Evolutionary conservation across 2,797 vertebrate species (phyloP).

Genomic region (Varecia variegata): DNA sequence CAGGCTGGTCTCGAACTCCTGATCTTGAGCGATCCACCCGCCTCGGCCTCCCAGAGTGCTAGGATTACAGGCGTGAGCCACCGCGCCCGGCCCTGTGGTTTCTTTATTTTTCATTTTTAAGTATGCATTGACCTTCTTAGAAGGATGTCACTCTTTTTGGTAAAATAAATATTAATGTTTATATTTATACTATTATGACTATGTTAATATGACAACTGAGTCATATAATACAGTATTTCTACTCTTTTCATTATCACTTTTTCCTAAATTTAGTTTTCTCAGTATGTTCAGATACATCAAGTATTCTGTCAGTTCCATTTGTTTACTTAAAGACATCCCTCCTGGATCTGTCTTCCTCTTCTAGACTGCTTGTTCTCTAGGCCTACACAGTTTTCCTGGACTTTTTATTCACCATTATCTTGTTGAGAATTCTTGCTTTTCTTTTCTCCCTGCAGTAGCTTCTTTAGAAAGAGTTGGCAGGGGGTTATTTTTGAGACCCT

Average conservation of each 20-base stretch:
- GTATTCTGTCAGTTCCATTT: not conserved
- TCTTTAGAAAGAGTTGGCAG: not conserved
- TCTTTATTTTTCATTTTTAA: slow-evolving; percentile 11
- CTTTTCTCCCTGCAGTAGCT: not conserved
- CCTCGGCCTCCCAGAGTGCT: too few relatives aligned
- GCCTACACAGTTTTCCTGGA: not conserved
- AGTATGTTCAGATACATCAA: not conserved
- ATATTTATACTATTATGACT: not conserved
- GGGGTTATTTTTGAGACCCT: not conserved
- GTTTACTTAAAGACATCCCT: not conserved
- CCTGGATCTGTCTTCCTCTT: not conserved
- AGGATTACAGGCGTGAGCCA: too few relatives aligned
- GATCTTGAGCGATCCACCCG: too few relatives aligned
- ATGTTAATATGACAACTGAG: not conserved
- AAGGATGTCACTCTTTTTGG: not conserved
- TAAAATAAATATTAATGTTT: not conserved
- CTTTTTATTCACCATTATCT: not conserved
- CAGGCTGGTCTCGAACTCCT: too few relatives aligned
- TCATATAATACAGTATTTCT: not conserved
- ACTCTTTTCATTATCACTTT: not conserved
- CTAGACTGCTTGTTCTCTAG: not conserved
- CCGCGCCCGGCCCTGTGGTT: too few relatives aligned
- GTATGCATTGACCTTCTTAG: not conserved
- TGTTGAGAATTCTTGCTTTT: not conserved
- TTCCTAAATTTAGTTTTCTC: not conserved